Conservation (phyloP, 1,140 invertebrate species). For the Ditylenchus dipsaci region DNA sequence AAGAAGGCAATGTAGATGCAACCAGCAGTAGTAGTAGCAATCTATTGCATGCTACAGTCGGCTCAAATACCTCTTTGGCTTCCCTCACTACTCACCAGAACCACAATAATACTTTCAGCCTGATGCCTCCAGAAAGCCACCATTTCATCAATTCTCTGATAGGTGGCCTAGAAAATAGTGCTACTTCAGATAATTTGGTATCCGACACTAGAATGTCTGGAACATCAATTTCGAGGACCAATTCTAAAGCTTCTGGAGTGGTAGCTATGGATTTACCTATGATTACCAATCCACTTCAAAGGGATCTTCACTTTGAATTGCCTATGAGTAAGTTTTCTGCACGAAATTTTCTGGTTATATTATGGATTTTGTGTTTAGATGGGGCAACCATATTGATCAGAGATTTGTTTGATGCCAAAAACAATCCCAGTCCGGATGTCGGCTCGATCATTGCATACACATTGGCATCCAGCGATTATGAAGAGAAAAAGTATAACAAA, state of each 20-base stretch:
- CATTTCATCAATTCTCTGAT: background rate
- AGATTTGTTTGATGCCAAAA: slow-evolving; percentile 41
- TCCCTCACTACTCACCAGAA: no score
- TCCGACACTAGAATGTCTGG: no score
- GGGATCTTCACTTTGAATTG: slow-evolving; percentile 28
- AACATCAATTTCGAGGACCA: no score
- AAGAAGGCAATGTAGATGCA: no score
- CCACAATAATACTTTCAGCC: background rate
- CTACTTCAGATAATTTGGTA: no score
- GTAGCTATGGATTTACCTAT: background rate
- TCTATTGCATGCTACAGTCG: no score
- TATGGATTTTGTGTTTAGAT: slow-evolving; percentile 3
- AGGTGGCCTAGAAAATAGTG: no score
- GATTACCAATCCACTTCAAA: background rate
- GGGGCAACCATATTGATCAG: slow-evolving; percentile 18
- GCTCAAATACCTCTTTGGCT: no score
- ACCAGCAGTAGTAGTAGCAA: no score
- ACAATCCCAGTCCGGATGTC: slow-evolving; percentile 65
- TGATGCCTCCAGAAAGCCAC: background rate
- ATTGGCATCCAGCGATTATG: slow-evolving; percentile 60
- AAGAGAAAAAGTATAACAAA: background rate
- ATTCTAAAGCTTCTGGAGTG: background rate
- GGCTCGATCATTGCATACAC: slow-evolving; percentile 84
- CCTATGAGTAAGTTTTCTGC: slow-evolving; percentile 10
- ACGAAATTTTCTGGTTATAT: background rate